Evolutionary conservation across 2,888 invertebrate species (phyloP), one percentile per base, ranked within the genome.

Genomic region (Eumerus sabulonum): DNA sequence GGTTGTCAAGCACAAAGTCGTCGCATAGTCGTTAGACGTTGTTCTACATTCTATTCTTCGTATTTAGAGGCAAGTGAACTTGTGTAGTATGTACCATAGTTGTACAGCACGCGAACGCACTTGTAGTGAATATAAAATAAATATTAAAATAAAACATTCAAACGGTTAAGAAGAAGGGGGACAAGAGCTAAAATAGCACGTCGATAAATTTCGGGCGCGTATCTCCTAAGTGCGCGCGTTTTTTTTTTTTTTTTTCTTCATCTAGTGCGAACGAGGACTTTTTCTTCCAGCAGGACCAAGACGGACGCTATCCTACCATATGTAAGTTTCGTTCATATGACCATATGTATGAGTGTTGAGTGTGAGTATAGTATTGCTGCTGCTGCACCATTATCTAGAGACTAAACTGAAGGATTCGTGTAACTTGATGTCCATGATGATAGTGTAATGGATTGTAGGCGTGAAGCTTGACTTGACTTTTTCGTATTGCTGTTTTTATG

Each of bases 171-270:
- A 19, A 59, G 17, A 19, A 45, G n/a, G 9, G 1, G 13, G 48
- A 40, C 53, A 62, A 54, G 19, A 53, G 60, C 35, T 14, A n/a
- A 42, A 64, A 59, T 59, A 59, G 35, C 47, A 62, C 53, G 63
- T 77, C 67, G 73, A 64, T 64, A 74, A 64, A 74, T 44, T 64
- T 76, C 76, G 76, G 71, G 76, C 71, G 71, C 67, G 74, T 79
- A 64, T 63, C n/a, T n/a, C 50, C 48, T 59, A 50, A 74, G 68
- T 79, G 74, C 74, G 79, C 79, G 79, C 79, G 74, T 79, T 74
- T 79, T 79, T 59, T 38, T n/a, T 19, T 13, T 12, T 51, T 9
- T 79, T 74, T 79, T 79, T 59, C 45, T n/a, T 19, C 19, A 16
- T 51, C 9, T 57, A 18, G 53, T 53, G 76, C 53, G 47, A 59